A percentile compares a stretch with the other conserved stretches of the same genome.
Evolutionary conservation across 2,888 invertebrate genomes (phyloP).

Genomic region (Bombylius major): DNA sequence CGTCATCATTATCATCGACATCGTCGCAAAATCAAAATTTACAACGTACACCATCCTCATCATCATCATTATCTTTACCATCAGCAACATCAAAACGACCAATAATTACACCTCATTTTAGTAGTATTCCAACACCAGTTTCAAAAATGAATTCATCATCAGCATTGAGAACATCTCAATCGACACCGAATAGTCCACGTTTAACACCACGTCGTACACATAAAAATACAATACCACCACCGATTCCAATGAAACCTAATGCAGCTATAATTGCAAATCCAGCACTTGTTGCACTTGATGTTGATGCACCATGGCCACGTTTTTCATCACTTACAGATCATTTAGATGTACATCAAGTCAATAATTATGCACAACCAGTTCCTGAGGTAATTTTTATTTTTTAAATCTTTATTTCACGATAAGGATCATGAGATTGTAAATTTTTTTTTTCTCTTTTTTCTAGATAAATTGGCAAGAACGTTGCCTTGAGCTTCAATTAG

Average conservation of each 20-base stretch:
- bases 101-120: constrained; percentile 14
- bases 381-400: constrained; percentile 28
- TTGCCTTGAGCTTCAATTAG: constrained; percentile 72
- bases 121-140: neutral
- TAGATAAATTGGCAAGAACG: constrained; percentile 79
- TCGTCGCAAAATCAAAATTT: constrained; percentile 21
- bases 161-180: constrained; percentile 32
- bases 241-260: constrained; percentile 30
- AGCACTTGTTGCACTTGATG: constrained; percentile 26
- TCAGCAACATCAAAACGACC: constrained; percentile 28
- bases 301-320: constrained; percentile 35
- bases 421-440: no score
- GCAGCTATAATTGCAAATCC: constrained; percentile 22
- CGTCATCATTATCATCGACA: constrained; percentile 23
- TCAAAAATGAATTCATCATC: neutral
- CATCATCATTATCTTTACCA: constrained; percentile 27
- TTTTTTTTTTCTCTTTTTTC: neutral
- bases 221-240: constrained; percentile 23
- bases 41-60: constrained; percentile 5
- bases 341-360: constrained; percentile 32
- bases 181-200: constrained; percentile 62
- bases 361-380: constrained; percentile 36
- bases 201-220: constrained; percentile 48
- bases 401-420: no score
- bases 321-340: constrained; percentile 31